Evolutionary conservation across 2,113 vertebrate genomes (phyloP).

Genomic region (Desmodus rotundus): DNA sequence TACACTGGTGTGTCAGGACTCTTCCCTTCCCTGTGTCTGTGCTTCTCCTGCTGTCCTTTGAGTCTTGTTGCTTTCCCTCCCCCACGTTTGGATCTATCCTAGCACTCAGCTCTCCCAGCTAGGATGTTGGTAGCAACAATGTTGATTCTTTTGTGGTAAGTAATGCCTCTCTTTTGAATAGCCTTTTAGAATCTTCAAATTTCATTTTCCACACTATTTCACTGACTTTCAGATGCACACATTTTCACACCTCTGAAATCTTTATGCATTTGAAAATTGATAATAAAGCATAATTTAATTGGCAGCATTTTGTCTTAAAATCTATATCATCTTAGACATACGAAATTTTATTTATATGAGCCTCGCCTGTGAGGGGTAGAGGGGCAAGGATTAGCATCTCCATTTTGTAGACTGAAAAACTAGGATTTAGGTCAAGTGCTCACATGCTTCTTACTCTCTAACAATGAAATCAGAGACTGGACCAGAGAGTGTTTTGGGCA

Average conservation of each 20-base stretch:
- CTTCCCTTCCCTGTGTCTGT: neutral
- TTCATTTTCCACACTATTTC: neutral
- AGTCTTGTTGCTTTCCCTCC: neutral
- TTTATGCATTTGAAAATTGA: neutral
- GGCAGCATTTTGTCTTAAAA: conserved; percentile 20
- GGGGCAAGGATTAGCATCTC: neutral
- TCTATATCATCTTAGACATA: neutral
- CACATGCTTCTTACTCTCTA: neutral
- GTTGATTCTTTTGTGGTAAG: neutral
- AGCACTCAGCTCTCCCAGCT: neutral
- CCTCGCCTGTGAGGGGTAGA: neutral
- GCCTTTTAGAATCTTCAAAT: neutral
- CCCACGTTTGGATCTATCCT: neutral
- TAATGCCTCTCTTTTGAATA: neutral
- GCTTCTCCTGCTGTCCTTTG: neutral
- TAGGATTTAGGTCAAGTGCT: neutral
- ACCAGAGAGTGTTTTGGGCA: neutral
- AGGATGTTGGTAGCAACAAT: neutral
- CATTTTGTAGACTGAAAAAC: neutral
- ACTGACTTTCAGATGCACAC: neutral
- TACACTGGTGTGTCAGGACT: rapidly evolving
- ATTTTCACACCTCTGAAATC: neutral
- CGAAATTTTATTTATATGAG: neutral
- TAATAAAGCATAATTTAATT: neutral
- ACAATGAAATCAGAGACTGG: neutral